Evolutionary conservation across 1,140 invertebrate species (phyloP), one percentile per base, ranked within the genome.

Genomic region (Limonius californicus): DNA sequence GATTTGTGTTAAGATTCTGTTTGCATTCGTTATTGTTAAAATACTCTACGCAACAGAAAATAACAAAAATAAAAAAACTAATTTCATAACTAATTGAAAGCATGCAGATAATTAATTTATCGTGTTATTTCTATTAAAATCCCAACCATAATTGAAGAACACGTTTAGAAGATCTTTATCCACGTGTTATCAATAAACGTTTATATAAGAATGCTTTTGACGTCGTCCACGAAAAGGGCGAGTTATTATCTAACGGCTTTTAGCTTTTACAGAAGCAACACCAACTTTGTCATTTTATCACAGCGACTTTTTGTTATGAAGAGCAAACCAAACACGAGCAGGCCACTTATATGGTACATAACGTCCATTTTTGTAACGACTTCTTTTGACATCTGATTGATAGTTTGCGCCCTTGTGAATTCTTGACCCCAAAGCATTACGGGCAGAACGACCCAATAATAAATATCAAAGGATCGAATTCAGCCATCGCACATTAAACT

Each of bases 201-300:
- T n/a, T n/a, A n/a, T n/a, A n/a, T n/a, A n/a, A n/a, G n/a, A n/a
- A n/a, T n/a, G n/a, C n/a, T n/a, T n/a, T n/a, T n/a, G n/a, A n/a
- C n/a, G n/a, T n/a, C n/a, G n/a, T n/a, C n/a, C n/a, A n/a, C 27
- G 27, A 11, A 6, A 32, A 32, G 11, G 27, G 4, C 4, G 27
- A 32, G 4, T 39, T 39, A 39, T 39, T 12, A 39, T 12, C 8
- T 12, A 39, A 14, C 2, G 35, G 35, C 35, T 39, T 39, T 39
- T 9, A 39, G 35, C 35, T 39, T 2, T 12, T 12, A 2, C 11
- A 9, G 23, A 27, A 27, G 23, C 23, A 27, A 27, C 23, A 39
- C n/a, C n/a, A 39, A 39, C 35, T 39, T 39, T 39, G n/a, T 39
- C 35, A 39, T 39, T 39, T 39, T 39, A 39, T 39, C 35, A 39